phyloP scores from a whole-genome alignment of 1,140 invertebrate species.

The Drepana arcuata region DNA sequence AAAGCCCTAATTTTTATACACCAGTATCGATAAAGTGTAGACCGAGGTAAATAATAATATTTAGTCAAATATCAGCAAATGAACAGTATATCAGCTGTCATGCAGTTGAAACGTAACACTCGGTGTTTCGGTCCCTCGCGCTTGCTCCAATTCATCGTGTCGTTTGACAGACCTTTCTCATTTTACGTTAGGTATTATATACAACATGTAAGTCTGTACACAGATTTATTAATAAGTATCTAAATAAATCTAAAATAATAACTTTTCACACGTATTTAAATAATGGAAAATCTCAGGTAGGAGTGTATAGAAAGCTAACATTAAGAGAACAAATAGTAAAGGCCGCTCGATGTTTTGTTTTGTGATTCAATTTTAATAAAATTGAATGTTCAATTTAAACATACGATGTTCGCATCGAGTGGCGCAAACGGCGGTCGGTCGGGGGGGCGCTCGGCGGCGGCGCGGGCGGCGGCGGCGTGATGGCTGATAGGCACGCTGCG shows the following conservation, averaged over 20 bases:
- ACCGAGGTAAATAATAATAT: too few species aligned
- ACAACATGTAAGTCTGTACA: slow-evolving; percentile 9
- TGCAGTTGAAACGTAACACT: slow-evolving; percentile 44
- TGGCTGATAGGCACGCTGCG: slow-evolving; percentile 42
- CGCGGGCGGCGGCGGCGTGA: slow-evolving; percentile 26
- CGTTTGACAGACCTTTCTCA: slow-evolving; percentile 66
- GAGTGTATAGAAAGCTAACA: slow-evolving; percentile 13
- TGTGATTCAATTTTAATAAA: slow-evolving; percentile 16
- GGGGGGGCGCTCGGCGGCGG: slow-evolving; percentile 8
- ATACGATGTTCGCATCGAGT: slow-evolving; percentile 2
- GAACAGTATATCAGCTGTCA: slow-evolving; percentile 57
- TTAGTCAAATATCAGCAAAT: slow-evolving; percentile 42
- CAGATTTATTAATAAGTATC: too few species aligned
- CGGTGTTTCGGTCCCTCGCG: slow-evolving; percentile 54
- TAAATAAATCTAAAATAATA: background rate
- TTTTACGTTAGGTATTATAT: slow-evolving; percentile 39
- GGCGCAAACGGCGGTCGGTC: background rate
- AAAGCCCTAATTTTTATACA: too few species aligned
- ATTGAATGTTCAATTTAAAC: slow-evolving; percentile 13
- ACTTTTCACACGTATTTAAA: background rate
- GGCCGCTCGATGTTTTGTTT: slow-evolving; percentile 13
- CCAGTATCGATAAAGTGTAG: too few species aligned
- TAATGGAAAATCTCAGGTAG: slow-evolving; percentile 8
- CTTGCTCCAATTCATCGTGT: slow-evolving; percentile 60
- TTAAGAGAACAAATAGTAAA: slow-evolving; percentile 9